phyloP scores from a whole-genome alignment of 2,113 vertebrate genomes.

The Conger conger region DNA sequence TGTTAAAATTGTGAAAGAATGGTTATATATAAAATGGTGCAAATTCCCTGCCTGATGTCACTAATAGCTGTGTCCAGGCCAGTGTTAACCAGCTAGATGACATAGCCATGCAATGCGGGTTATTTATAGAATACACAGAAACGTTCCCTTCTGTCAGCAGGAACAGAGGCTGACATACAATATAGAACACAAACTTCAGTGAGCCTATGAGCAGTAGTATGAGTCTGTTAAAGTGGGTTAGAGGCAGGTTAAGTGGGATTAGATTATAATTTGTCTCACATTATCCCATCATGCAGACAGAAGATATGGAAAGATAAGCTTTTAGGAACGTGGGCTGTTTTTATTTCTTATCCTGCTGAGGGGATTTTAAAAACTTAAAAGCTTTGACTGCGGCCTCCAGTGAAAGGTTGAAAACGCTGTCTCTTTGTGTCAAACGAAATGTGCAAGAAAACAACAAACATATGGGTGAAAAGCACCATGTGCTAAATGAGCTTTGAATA shows the following conservation, averaged over 20 bases:
- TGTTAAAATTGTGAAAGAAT: background rate
- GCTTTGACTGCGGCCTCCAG: background rate
- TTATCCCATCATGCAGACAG: background rate
- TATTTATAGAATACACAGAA: background rate
- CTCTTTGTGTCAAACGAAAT: background rate
- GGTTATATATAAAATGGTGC: background rate
- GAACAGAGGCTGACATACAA: background rate
- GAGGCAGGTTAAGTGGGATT: constrained; percentile 1
- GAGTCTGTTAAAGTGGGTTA: background rate
- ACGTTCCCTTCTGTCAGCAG: background rate
- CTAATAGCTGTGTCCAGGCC: background rate
- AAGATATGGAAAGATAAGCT: background rate
- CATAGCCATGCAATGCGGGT: background rate
- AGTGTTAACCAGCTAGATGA: background rate
- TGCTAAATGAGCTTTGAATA: background rate
- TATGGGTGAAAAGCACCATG: background rate
- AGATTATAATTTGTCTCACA: constrained; percentile 16
- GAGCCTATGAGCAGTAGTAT: background rate
- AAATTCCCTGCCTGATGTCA: background rate
- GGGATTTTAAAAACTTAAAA: background rate
- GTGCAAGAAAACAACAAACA: background rate
- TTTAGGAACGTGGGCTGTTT: background rate
- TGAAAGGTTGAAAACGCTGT: background rate
- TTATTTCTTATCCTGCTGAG: too few species aligned
- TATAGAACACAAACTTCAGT: background rate